Base-by-base conservation (phyloP, 1,140 invertebrate species). In the Anastrepha obliqua region DNA sequence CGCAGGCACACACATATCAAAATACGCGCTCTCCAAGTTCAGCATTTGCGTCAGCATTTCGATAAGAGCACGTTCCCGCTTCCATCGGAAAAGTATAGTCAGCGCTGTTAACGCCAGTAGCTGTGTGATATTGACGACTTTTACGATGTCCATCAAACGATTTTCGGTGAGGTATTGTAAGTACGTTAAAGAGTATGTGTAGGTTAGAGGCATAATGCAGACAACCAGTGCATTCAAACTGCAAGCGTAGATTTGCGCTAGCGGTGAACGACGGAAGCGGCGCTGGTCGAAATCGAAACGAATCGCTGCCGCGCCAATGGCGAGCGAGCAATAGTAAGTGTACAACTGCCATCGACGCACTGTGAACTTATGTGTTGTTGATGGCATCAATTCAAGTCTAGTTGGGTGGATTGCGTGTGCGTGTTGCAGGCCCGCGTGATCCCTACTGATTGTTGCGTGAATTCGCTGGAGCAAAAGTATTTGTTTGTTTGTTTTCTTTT, bases 241-340 rank as follows among this genome's bases (percentile, higher is more conserved):
- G 20, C 44, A 81, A 17, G 74, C 74, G 74, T 81, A 81, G 74
- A 81, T 81, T 81, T 81, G 74, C 47, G 55, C 29, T 15, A 20
- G 51, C 44, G 17, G 44, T 17, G 39, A 55, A 55, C 47, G 74
- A 2, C 20, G n/a, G 7, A 81, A 11, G 74, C 74, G 74, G 1
- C 74, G 47, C 2, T 81, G 47, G 5, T 0, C 47, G 11, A 55
- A 81, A 55, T 81, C 74, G 9, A 29, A 13, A 11, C 74, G 74
- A 55, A 81, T 47, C 2, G 47, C 74, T 17, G n/a, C 20, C 7
- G 55, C 39, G 2, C 74, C 74, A 47, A 81, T 81, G 20, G 6
- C 17, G 7, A 55, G 17, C 9, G 74, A 42, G 44, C 9, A 81
- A n/a, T 81, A 58, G 20, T 81, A 51, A 13, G 47, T 55, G 7